phyloP scores from a whole-genome alignment of 2,113 vertebrate species.

The Orycteropus afer region DNA sequence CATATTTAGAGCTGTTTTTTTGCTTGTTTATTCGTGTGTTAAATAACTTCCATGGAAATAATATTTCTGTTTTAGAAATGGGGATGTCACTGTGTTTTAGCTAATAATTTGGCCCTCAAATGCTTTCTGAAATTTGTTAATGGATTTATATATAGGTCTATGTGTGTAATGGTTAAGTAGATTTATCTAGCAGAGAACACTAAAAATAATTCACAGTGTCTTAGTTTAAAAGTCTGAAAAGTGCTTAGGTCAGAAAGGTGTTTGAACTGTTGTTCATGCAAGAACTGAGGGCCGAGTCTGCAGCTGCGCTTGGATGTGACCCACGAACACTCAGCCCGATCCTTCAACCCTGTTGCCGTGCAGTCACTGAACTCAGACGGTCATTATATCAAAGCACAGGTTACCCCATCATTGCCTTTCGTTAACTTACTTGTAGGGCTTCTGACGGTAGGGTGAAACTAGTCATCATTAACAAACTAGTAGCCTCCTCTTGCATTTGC shows the following conservation, averaged over 20 bases:
- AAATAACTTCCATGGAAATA: not conserved
- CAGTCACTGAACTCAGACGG: not conserved
- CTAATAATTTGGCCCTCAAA: not conserved
- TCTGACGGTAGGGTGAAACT: not conserved
- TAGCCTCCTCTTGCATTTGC: not conserved
- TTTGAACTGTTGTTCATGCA: not conserved
- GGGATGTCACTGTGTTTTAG: conserved; percentile 7
- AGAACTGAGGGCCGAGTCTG: not conserved
- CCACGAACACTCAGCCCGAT: not conserved
- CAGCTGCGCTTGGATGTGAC: not conserved
- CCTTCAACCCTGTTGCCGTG: no score
- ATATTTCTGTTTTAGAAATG: conserved; percentile 30
- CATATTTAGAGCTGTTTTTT: not conserved
- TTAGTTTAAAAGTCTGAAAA: conserved; percentile 1
- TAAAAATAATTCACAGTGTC: not conserved
- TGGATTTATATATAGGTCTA: not conserved
- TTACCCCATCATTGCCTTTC: not conserved
- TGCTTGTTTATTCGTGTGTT: not conserved
- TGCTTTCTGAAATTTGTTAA: not conserved
- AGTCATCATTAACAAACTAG: not conserved
- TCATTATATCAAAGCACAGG: no score
- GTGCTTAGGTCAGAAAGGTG: not conserved
- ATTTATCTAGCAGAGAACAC: not conserved
- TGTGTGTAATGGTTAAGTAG: not conserved
- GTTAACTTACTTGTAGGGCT: not conserved